These are phyloP conservation scores for Pachycephus smyrnensis DNA, from an alignment of 2,888 invertebrate genomes.

Conservation along the genomic window DNA sequence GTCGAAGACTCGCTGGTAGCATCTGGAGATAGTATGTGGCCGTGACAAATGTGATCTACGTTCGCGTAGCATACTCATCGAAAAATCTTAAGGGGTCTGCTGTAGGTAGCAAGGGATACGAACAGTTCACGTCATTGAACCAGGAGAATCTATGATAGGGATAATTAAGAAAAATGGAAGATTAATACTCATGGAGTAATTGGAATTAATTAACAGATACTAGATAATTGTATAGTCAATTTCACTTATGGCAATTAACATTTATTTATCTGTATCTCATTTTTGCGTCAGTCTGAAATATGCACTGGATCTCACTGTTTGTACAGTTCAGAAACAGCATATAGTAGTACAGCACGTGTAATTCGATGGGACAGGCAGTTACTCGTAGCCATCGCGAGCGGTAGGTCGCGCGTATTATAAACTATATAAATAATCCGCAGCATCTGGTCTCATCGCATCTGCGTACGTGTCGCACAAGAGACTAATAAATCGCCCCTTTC, in stretches of 20 bases:
- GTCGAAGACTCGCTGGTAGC: slow-evolving; percentile 35
- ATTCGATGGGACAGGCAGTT: neutral
- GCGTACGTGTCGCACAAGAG: slow-evolving; percentile 45
- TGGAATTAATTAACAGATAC: neutral
- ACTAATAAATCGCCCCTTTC: slow-evolving; percentile 45
- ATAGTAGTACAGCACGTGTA: neutral
- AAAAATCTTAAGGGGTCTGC: slow-evolving; percentile 33
- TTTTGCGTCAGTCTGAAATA: neutral
- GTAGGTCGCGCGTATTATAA: slow-evolving; percentile 26
- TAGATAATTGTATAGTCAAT: neutral
- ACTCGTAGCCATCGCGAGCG: slow-evolving; percentile 8
- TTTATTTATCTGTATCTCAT: neutral
- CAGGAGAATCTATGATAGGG: neutral
- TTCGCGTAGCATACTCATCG: slow-evolving; percentile 35
- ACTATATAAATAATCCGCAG: slow-evolving; percentile 48
- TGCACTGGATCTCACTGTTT: neutral
- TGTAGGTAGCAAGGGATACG: slow-evolving; percentile 34
- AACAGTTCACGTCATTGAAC: slow-evolving; percentile 12
- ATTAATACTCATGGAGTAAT: neutral
- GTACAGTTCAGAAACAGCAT: neutral
- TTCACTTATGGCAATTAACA: neutral
- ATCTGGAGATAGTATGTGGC: slow-evolving; percentile 43
- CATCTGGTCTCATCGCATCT: slow-evolving; percentile 49
- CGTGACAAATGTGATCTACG: slow-evolving; percentile 55
- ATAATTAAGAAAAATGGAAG: neutral